These are phyloP conservation scores for Alosa sapidissima DNA, from an alignment of 2,797 vertebrate genomes.

Conservation along the genomic window DNA sequence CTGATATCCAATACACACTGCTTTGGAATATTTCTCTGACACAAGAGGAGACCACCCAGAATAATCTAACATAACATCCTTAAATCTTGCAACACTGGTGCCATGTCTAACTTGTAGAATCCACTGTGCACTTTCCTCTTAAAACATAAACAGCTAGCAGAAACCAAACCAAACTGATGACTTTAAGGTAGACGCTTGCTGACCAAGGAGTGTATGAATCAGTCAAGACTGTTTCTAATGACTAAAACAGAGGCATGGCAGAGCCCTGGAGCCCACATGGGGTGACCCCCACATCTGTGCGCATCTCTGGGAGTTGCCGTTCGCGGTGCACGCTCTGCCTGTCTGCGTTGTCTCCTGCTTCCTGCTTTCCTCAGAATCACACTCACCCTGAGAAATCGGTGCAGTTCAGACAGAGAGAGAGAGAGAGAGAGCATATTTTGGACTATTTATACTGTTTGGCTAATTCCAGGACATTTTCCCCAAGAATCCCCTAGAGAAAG, in stretches of 20 bases:
- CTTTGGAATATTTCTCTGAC: background rate
- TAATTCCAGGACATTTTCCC: constrained; percentile 23
- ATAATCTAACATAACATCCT: constrained; percentile 24
- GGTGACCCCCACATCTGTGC: constrained; percentile 26
- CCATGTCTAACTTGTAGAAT: background rate
- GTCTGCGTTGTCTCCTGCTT: constrained; percentile 14
- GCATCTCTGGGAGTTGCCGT: constrained; percentile 29
- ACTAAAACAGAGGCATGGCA: constrained; percentile 30
- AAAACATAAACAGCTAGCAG: background rate
- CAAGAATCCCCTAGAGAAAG: constrained; percentile 18
- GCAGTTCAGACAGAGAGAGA: background rate
- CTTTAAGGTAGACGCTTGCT: background rate
- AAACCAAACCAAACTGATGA: background rate
- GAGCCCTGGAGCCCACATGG: constrained; percentile 28
- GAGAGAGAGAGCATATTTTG: background rate
- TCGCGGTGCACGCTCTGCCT: background rate
- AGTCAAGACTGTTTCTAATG: constrained; percentile 33
- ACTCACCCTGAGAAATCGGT: background rate
- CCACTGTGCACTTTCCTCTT: background rate
- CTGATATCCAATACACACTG: background rate
- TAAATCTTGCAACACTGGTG: background rate
- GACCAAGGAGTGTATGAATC: constrained; percentile 29
- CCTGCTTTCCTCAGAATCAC: constrained; percentile 18
- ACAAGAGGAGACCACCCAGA: background rate
- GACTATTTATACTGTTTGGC: background rate